Evolutionary conservation across 2,113 vertebrate species (phyloP).

Genomic region (Podarcis raffonei): DNA sequence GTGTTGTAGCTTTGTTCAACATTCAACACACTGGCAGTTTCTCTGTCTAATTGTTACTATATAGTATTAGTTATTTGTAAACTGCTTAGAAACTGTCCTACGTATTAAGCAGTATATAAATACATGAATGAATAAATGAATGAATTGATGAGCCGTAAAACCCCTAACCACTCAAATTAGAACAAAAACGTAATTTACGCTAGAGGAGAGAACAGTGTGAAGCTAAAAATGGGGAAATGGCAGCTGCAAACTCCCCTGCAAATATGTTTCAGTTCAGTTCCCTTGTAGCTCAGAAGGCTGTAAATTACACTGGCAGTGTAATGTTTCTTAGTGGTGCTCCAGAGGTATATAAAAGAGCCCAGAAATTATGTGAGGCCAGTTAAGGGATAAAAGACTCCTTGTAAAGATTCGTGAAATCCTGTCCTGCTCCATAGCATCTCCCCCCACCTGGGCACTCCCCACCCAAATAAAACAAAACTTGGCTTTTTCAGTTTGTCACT

Average conservation of each 20-base stretch:
- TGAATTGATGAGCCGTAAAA: neutral
- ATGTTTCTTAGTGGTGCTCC: constrained; percentile 52
- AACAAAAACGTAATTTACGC: neutral
- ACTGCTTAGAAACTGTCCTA: too few species aligned
- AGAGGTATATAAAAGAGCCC: constrained; percentile 54
- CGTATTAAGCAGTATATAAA: too few species aligned
- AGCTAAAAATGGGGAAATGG: neutral
- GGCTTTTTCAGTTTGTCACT: neutral
- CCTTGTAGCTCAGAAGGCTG: constrained; percentile 46
- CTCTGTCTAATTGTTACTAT: too few species aligned
- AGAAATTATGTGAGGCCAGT: constrained; percentile 45
- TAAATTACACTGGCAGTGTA: constrained; percentile 56
- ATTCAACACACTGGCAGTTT: too few species aligned
- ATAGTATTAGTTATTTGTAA: too few species aligned
- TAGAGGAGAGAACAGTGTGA: neutral
- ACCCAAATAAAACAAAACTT: neutral
- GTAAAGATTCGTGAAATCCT: neutral
- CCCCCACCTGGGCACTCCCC: neutral
- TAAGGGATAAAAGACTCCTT: constrained; percentile 44
- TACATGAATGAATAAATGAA: too few species aligned
- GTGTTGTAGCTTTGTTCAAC: too few species aligned
- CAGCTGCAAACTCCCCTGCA: constrained; percentile 14
- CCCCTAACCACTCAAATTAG: neutral
- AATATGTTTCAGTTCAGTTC: constrained; percentile 54
- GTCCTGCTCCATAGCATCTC: neutral